A percentile compares a stretch with the other conserved stretches of the same genome.
phyloP scores from a whole-genome alignment of 1,140 invertebrate species.

The Drosophila hydei region DNA sequence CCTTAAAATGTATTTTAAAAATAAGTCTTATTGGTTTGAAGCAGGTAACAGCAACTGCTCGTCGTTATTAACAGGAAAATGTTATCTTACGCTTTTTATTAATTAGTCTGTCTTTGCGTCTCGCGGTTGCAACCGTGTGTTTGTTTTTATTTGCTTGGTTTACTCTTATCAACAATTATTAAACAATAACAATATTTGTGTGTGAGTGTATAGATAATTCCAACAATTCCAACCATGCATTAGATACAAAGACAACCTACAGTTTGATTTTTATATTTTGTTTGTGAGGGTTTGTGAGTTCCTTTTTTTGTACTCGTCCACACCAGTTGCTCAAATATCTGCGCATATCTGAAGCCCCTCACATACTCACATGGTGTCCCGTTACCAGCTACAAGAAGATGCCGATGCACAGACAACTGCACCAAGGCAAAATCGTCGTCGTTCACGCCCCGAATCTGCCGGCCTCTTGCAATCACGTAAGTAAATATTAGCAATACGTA shows the following conservation, averaged over 20 bases:
- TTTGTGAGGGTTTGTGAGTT: background rate
- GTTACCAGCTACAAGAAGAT: constrained; percentile 43
- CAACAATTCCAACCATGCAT: constrained; percentile 8
- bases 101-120: constrained; percentile 6
- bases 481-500: constrained; percentile 4
- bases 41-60: too few relatives aligned
- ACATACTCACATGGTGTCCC: constrained; percentile 38
- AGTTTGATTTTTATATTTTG: constrained; percentile 1
- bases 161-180: constrained; percentile 31
- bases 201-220: background rate
- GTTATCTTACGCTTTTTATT: background rate
- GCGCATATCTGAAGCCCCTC: constrained; percentile 2
- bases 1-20: too few relatives aligned
- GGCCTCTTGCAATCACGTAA: constrained; percentile 25
- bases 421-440: constrained; percentile 1
- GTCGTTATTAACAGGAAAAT: constrained; percentile 16
- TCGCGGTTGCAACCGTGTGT: background rate
- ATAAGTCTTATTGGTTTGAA: too few relatives aligned
- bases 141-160: constrained; percentile 32
- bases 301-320: background rate
- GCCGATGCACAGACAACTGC: constrained; percentile 13
- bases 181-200: background rate
- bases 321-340: constrained; percentile 32
- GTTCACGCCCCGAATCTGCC: constrained; percentile 22
- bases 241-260: background rate